Percentiles rank a stretch among this genome's conserved stretches.
These are phyloP conservation scores for Torymus aiolomorphi DNA, from an alignment of 2,888 invertebrate species.

Conservation along the genomic window DNA sequence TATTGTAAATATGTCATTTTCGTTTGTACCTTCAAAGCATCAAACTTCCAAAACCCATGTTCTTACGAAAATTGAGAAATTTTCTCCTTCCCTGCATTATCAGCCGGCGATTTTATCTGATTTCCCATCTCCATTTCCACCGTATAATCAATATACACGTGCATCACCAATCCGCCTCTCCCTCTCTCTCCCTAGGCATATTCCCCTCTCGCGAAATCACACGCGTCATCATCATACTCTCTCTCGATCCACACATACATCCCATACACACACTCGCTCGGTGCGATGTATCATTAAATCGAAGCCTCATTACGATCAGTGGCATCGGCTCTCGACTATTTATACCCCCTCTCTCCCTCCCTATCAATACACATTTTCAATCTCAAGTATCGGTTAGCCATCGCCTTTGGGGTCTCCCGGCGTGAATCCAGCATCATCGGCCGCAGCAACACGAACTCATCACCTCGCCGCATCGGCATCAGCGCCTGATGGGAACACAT, in stretches of 20 bases:
- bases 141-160: constrained; percentile 35
- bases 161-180: not conserved
- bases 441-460: not conserved
- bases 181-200: not conserved
- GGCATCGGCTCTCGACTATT: constrained; percentile 49
- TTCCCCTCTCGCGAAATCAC: constrained; percentile 20
- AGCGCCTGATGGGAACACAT: constrained; percentile 35
- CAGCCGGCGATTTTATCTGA: constrained; percentile 27
- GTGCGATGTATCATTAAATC: constrained; percentile 50
- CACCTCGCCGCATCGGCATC: not conserved
- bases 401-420: constrained; percentile 1
- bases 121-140: constrained; percentile 9
- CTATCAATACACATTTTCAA: constrained; percentile 42
- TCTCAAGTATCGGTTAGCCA: constrained; percentile 49
- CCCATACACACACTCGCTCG: not conserved
- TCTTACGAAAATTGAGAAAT: constrained; percentile 38
- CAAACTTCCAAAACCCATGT: not conserved
- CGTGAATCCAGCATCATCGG: not conserved
- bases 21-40: too few relatives aligned
- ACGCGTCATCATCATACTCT: constrained; percentile 25
- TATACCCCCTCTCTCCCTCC: not conserved
- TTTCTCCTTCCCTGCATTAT: constrained; percentile 21
- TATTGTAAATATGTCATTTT: too few relatives aligned
- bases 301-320: constrained; percentile 47
- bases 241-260: constrained; percentile 15